Percentiles rank a stretch among this genome's conserved stretches.
Evolutionary conservation across 2,797 vertebrate species (phyloP).

Genomic region (Meriones psammophilus): DNA sequence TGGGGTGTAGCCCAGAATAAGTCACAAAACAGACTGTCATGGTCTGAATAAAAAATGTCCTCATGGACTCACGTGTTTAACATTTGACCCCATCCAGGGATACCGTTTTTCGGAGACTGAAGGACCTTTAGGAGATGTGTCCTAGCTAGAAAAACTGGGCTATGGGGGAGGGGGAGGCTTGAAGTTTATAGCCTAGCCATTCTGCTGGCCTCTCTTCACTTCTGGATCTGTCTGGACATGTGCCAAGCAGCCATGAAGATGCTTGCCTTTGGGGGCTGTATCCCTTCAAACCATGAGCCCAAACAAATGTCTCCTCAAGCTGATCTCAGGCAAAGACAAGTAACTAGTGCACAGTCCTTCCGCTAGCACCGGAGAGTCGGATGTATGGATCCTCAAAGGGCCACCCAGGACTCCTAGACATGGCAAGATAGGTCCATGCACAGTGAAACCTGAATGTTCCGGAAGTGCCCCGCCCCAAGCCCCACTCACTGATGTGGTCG

Average conservation of each 20-base stretch:
- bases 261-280: not conserved
- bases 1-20: not conserved
- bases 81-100: not conserved
- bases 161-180: not conserved
- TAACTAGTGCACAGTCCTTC: not conserved
- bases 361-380: not conserved
- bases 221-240: not conserved
- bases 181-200: not conserved
- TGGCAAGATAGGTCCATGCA: not conserved
- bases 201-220: not conserved
- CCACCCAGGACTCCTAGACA: not conserved
- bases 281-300: not conserved
- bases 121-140: not conserved
- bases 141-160: too few relatives aligned
- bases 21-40: not conserved
- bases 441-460: not conserved
- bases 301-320: not conserved
- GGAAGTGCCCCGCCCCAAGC: accelerated
- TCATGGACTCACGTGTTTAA: not conserved
- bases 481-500: slow-evolving; percentile 97
- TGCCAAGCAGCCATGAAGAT: not conserved
- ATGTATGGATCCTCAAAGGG: not conserved
- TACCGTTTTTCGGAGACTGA: not conserved
- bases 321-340: not conserved
- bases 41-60: not conserved